phyloP scores from a whole-genome alignment of 2,888 invertebrate species.

The Hemistola chrysoprasaria region DNA sequence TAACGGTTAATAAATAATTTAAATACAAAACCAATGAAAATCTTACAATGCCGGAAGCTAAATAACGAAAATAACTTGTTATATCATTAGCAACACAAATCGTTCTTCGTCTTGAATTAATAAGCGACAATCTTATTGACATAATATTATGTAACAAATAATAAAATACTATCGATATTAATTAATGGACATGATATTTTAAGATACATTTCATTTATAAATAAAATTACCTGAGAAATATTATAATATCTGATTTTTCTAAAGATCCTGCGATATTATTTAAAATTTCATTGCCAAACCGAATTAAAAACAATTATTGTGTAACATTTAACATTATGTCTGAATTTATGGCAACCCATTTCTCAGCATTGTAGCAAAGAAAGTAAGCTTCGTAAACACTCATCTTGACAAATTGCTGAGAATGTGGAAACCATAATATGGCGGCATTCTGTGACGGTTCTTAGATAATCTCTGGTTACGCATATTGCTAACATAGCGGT shows the following conservation, averaged over 20 bases:
- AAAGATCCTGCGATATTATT: too few relatives aligned
- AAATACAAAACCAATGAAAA: constrained; percentile 14
- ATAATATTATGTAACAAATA: too few relatives aligned
- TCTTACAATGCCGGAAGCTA: constrained; percentile 6
- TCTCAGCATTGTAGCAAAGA: constrained; percentile 29
- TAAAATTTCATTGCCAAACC: background rate
- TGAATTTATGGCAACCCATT: constrained; percentile 16
- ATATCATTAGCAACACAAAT: constrained; percentile 9
- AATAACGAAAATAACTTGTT: constrained; percentile 5
- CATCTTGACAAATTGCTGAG: constrained; percentile 30
- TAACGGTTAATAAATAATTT: too few relatives aligned
- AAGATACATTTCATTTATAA: too few relatives aligned
- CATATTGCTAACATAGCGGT: too few relatives aligned
- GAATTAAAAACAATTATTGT: constrained; percentile 13
- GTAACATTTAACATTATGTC: constrained; percentile 8
- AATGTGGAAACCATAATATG: constrained; percentile 18
- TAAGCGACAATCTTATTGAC: too few relatives aligned
- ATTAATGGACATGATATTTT: too few relatives aligned
- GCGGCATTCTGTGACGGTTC: background rate
- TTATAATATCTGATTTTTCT: too few relatives aligned
- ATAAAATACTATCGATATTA: too few relatives aligned
- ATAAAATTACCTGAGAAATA: too few relatives aligned
- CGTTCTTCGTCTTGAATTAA: constrained; percentile 3
- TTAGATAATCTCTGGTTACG: too few relatives aligned
- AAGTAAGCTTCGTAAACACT: constrained; percentile 26